These are phyloP conservation scores for Germaria angustata DNA, from an alignment of 2,888 invertebrate genomes.

Conservation along the genomic window DNA sequence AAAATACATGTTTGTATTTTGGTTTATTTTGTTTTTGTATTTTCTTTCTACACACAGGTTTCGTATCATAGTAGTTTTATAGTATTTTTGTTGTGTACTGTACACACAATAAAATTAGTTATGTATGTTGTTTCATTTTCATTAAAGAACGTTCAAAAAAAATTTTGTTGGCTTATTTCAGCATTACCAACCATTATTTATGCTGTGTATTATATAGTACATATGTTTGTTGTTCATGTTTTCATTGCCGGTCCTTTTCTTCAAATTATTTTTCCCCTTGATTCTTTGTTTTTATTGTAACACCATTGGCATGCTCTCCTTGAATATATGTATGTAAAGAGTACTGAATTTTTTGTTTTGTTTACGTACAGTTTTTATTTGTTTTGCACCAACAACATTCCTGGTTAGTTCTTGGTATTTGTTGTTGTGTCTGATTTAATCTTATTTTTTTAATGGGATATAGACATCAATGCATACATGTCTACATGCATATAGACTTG, in stretches of 20 bases:
- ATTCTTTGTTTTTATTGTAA: not conserved
- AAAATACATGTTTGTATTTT: slow-evolving; percentile 31
- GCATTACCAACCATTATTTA: slow-evolving; percentile 51
- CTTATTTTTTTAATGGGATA: not conserved
- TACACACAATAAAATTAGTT: slow-evolving; percentile 61
- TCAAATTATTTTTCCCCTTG: slow-evolving; percentile 1
- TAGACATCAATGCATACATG: not conserved
- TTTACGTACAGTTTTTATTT: slow-evolving; percentile 47
- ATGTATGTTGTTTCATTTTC: slow-evolving; percentile 43
- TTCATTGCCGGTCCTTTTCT: slow-evolving; percentile 53
- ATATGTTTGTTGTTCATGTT: slow-evolving; percentile 17
- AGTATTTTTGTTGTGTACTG: slow-evolving; percentile 69
- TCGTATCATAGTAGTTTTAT: slow-evolving; percentile 62
- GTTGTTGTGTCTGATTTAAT: slow-evolving; percentile 42
- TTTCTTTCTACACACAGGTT: slow-evolving; percentile 45
- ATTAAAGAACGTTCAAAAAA: slow-evolving; percentile 45
- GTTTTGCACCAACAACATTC: slow-evolving; percentile 19
- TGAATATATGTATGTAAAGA: not conserved
- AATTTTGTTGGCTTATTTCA: slow-evolving; percentile 34
- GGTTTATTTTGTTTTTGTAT: slow-evolving; percentile 45
- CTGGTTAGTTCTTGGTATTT: slow-evolving; percentile 5
- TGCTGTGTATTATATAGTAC: not conserved
- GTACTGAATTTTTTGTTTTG: slow-evolving; percentile 8
- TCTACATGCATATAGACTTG: no score
- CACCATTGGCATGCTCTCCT: not conserved